Evolutionary conservation across 2,797 vertebrate species (phyloP).

Genomic region (Enteromius mattozi): DNA sequence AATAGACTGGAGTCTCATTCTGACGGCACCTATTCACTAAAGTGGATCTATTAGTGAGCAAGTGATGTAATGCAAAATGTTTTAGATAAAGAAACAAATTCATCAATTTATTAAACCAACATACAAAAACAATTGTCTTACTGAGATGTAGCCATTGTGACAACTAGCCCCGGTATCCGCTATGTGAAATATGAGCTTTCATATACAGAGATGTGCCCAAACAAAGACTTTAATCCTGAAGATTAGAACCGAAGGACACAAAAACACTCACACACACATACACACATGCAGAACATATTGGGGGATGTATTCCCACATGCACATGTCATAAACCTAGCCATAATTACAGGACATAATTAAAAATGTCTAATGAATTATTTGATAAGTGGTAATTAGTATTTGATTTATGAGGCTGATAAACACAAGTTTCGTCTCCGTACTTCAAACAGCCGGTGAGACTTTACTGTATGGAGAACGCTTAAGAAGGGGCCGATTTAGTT

Average conservation of each 20-base stretch:
- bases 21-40: not conserved
- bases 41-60: not conserved
- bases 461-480: conserved; percentile 65
- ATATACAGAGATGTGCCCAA: not conserved
- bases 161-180: not conserved
- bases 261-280: conserved; percentile 15
- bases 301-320: not conserved
- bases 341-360: conserved; percentile 45
- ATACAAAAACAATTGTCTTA: not conserved
- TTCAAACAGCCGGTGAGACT: conserved; percentile 62
- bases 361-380: conserved; percentile 45
- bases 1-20: not conserved
- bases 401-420: conserved; percentile 52
- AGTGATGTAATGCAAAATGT: not conserved
- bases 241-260: not conserved
- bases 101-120: not conserved
- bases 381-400: conserved; percentile 55
- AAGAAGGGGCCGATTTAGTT: conserved; percentile 65
- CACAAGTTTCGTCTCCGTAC: conserved; percentile 52
- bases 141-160: not conserved
- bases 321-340: conserved; percentile 25
- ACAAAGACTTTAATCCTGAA: conserved; percentile 11
- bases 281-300: not conserved
- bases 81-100: not conserved
- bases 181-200: conserved; percentile 11